A percentile compares a stretch with the other conserved stretches of the same genome.
These are phyloP conservation scores for Lasioglossum marginatum DNA, from an alignment of 2,888 invertebrate species.

Conservation along the genomic window DNA sequence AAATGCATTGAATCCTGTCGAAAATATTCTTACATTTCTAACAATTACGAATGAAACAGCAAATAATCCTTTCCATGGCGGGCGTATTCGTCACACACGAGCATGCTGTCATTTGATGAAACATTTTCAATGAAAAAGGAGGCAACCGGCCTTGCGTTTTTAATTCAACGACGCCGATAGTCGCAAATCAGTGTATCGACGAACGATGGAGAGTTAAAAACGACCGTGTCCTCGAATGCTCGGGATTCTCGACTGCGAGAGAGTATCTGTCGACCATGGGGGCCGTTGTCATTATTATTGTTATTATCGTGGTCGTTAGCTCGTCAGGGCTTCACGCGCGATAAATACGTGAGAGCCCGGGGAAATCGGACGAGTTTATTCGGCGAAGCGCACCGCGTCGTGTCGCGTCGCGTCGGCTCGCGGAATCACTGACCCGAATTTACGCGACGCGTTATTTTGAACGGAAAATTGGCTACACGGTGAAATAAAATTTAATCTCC, in stretches of 20 bases:
- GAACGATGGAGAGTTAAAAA: background rate
- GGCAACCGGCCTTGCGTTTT: background rate
- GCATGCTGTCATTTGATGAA: background rate
- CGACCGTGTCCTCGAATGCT: background rate
- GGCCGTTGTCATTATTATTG: slow-evolving; percentile 3
- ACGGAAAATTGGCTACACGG: slow-evolving; percentile 36
- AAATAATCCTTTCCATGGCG: background rate
- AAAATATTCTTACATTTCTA: background rate
- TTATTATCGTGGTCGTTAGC: slow-evolving; percentile 10
- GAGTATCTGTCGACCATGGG: background rate
- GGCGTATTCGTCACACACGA: background rate
- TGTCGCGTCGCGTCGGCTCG: background rate
- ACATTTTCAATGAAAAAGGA: background rate
- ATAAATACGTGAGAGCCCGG: slow-evolving; percentile 20
- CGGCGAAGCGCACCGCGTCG: slow-evolving; percentile 5
- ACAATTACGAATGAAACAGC: background rate
- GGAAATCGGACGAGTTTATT: slow-evolving; percentile 21
- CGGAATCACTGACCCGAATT: slow-evolving; percentile 37
- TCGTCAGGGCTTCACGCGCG: slow-evolving; percentile 11
- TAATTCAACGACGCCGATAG: background rate
- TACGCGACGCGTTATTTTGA: slow-evolving; percentile 27
- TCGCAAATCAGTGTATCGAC: background rate
- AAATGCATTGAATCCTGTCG: background rate
- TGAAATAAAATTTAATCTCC: slow-evolving; percentile 44
- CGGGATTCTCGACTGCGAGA: background rate